Percentiles rank a stretch among this genome's conserved stretches.
These are phyloP conservation scores for Hypothenemus hampei DNA, from an alignment of 1,140 invertebrate genomes.

Conservation along the genomic window DNA sequence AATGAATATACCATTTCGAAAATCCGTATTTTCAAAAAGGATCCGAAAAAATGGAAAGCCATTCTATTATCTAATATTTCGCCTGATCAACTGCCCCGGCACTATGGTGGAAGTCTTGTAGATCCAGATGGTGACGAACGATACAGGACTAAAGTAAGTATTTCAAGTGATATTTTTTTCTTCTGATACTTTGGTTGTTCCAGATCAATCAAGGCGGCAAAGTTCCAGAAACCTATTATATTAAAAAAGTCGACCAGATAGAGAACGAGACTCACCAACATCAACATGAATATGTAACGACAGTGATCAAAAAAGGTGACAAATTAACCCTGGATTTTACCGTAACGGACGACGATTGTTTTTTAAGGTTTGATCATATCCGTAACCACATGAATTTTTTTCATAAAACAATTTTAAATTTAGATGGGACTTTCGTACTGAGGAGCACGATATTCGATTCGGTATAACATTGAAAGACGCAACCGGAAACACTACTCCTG, in stretches of 20 bases:
- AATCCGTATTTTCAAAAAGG: constrained; percentile 77
- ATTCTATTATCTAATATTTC: constrained; percentile 61
- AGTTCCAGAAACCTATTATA: constrained; percentile 70
- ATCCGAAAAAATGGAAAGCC: constrained; percentile 71
- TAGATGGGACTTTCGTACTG: constrained; percentile 86
- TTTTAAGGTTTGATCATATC: constrained; percentile 55
- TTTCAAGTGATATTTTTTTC: no score
- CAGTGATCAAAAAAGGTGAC: constrained; percentile 68
- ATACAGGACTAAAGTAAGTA: constrained; percentile 61
- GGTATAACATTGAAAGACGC: constrained; percentile 63
- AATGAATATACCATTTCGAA: constrained; percentile 86
- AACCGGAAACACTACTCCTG: constrained; percentile 57
- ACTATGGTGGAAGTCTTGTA: constrained; percentile 72
- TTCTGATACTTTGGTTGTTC: no score
- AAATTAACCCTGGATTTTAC: constrained; percentile 64
- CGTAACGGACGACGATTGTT: constrained; percentile 57
- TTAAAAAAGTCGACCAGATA: constrained; percentile 50
- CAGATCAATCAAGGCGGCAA: constrained; percentile 72
- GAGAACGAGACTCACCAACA: constrained; percentile 46
- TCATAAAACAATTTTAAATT: constrained; percentile 13
- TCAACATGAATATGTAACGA: constrained; percentile 56
- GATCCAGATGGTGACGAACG: constrained; percentile 75
- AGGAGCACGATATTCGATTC: constrained; percentile 86
- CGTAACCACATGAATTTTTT: neutral
- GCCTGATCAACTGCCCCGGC: constrained; percentile 68